Conservation (phyloP, 2,888 invertebrate genomes). For the Diachrysia chrysitis region DNA sequence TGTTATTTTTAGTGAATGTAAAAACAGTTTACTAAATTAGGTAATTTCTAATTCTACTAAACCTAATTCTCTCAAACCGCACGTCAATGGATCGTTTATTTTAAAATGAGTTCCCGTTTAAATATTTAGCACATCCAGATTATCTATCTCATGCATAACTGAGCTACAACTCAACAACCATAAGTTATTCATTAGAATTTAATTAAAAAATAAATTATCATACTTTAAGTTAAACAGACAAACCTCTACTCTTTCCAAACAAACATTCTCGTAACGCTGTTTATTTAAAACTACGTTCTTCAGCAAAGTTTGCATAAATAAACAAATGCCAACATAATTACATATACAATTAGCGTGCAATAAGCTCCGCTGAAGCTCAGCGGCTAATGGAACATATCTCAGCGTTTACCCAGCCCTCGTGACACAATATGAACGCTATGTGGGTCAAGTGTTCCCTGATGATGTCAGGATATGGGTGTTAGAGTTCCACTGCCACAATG, state of each 20-base stretch:
- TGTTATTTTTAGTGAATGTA: no score
- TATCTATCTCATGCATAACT: no score
- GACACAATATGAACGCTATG: conserved; percentile 72
- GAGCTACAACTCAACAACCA: no score
- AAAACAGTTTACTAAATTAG: no score
- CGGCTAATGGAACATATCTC: conserved; percentile 70
- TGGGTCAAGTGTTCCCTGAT: conserved; percentile 72
- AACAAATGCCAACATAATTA: conserved; percentile 33
- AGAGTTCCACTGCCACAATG: conserved; percentile 40
- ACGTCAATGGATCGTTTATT: no score
- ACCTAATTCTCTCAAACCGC: no score
- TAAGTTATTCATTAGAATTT: no score
- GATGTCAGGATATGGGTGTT: conserved; percentile 66
- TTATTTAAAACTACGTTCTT: not conserved
- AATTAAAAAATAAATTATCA: no score
- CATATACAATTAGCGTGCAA: conserved; percentile 63
- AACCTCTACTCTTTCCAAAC: not conserved
- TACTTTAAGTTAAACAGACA: no score
- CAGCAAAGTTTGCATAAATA: not conserved
- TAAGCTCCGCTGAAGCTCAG: conserved; percentile 65
- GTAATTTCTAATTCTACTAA: no score
- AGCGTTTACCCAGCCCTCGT: conserved; percentile 70
- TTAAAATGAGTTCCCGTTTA: no score
- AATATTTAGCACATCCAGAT: no score
- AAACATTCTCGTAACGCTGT: not conserved